phyloP scores from a whole-genome alignment of 2,888 invertebrate species.

The Erebia palarica region DNA sequence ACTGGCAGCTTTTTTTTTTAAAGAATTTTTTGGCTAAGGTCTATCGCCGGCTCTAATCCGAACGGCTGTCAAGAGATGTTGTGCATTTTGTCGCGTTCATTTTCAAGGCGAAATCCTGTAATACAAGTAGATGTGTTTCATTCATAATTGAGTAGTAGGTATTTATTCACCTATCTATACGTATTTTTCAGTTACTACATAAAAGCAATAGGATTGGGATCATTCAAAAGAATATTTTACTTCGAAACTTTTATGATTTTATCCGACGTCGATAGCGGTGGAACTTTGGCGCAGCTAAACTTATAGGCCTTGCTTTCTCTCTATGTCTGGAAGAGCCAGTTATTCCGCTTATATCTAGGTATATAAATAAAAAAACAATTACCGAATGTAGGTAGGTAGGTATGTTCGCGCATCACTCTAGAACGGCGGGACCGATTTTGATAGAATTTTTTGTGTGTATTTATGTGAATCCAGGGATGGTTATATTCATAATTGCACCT shows the following conservation, averaged over 20 bases:
- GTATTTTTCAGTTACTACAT: too few species aligned
- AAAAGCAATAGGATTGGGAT: not conserved
- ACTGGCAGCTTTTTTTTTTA: conserved; percentile 58
- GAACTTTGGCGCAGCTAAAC: not conserved
- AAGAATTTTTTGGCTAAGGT: conserved; percentile 56
- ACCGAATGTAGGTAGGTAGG: too few species aligned
- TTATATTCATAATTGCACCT: too few species aligned
- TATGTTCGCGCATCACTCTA: too few species aligned
- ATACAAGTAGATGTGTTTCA: not conserved
- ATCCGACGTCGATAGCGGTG: not conserved
- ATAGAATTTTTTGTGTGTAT: too few species aligned
- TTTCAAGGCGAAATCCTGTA: not conserved
- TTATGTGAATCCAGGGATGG: too few species aligned
- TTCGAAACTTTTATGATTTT: not conserved
- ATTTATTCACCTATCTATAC: too few species aligned
- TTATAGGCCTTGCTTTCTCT: not conserved
- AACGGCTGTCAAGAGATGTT: conserved; percentile 17
- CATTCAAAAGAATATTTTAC: not conserved
- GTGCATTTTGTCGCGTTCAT: not conserved
- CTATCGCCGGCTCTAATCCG: conserved; percentile 42
- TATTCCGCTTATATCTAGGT: not conserved
- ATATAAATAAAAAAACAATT: too few species aligned
- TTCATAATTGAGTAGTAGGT: not conserved
- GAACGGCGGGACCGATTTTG: too few species aligned
- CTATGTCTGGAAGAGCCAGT: not conserved